These are phyloP conservation scores for Patiria pectinifera DNA, from an alignment of 53 echinoderm and acorn worm genomes.

Conservation along the genomic window DNA sequence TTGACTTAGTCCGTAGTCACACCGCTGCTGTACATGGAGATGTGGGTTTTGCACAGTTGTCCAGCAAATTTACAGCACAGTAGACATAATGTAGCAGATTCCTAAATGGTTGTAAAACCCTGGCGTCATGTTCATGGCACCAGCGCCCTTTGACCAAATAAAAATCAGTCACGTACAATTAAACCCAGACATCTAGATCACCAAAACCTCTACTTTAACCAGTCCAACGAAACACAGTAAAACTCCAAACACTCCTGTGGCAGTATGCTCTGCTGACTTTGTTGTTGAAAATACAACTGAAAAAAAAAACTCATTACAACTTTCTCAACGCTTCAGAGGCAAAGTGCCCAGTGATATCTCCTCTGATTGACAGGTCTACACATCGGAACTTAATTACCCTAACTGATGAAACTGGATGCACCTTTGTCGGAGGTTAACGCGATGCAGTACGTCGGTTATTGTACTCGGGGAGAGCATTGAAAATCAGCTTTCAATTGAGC, in stretches of 20 bases:
- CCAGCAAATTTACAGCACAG: no score
- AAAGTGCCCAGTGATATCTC: neutral
- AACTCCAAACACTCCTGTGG: neutral
- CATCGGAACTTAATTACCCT: constrained; percentile 27
- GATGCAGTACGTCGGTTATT: neutral
- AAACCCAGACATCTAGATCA: no score
- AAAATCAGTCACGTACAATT: neutral
- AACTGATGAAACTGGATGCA: neutral
- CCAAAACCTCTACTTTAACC: neutral
- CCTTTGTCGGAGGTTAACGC: constrained; percentile 14
- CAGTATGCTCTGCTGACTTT: neutral
- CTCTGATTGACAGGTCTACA: constrained; percentile 21
- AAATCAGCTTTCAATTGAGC: neutral
- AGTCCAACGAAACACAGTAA: neutral
- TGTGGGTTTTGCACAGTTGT: no score
- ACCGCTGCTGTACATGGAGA: no score
- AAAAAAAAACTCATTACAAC: constrained; percentile 16
- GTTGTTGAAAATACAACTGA: neutral
- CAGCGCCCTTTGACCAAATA: neutral
- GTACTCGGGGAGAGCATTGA: neutral
- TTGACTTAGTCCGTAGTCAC: neutral
- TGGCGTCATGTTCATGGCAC: neutral
- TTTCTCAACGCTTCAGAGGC: neutral
- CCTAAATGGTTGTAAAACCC: neutral
- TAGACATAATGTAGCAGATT: no score